Base-by-base conservation (phyloP, 1,140 invertebrate species). In the Drosophila rhopaloa region DNA sequence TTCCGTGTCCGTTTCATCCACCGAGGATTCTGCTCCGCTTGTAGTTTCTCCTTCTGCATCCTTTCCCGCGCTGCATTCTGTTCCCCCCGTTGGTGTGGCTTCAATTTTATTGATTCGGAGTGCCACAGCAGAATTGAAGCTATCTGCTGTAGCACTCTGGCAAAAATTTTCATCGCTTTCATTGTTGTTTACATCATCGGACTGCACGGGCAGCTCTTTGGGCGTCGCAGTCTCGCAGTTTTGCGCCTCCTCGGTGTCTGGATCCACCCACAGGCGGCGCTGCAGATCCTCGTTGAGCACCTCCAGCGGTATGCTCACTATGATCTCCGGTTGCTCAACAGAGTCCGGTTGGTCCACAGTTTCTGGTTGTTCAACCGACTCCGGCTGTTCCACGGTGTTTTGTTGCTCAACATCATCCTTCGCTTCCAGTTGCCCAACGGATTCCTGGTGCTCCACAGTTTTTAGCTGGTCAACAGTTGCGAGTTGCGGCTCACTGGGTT, bases 101-200 rank as follows among this genome's bases (percentile, higher is more conserved):
- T 89, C 84, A 89, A 89, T 89, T 59, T 76, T 10, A 13, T 74
- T 47, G 13, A 14, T 63, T 53, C 41, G 53, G 81, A 84, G 84
- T 89, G 84, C 84, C 70, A 84, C 81, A 84, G 70, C 78, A 84
- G 85, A 54, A 89, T 90, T 89, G 84, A 89, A 89, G 84, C 84
- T 89, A 89, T 78, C 84, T 84, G 77, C 85, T 84, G 85, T 83
- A 81, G 85, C 84, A 89, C 85, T 84, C 77, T 75, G 85, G 68
- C 77, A 84, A 89, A 89, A 89, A 89, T 89, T 66, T 76, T 89
- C 84, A 54, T 51, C 56, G 48, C 90, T 89, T 6, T 56, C 84
- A 78, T 89, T 89, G 44, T 89, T 88, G 32, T 88, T 88, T 0
- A 85, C 81, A 47, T 85, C 81, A 27, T 89, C 84, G 13, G 48